Conservation (phyloP, 2,888 invertebrate genomes). For the Luffia ferchaultella region DNA sequence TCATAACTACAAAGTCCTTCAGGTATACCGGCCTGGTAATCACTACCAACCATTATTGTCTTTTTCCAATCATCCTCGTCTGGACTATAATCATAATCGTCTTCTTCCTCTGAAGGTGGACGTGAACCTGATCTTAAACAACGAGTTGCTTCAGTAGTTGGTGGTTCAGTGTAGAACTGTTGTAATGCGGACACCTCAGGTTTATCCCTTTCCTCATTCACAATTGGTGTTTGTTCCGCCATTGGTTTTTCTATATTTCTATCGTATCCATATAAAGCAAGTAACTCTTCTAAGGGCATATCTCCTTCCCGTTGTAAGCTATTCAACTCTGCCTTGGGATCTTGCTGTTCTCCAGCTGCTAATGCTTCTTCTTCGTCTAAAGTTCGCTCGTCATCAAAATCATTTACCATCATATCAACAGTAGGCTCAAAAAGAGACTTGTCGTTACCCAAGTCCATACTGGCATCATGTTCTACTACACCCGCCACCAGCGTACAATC, state of each 20-base stretch:
- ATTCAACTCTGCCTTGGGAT: slow-evolving; percentile 87
- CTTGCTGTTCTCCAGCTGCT: slow-evolving; percentile 84
- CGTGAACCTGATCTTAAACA: slow-evolving; percentile 71
- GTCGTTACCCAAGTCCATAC: slow-evolving; percentile 63
- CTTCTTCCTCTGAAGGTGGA: slow-evolving; percentile 83
- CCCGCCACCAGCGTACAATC: slow-evolving; percentile 63
- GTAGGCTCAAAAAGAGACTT: slow-evolving; percentile 86
- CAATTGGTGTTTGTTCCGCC: slow-evolving; percentile 26
- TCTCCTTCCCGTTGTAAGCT: slow-evolving; percentile 93
- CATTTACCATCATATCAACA: slow-evolving; percentile 96
- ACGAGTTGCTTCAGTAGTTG: slow-evolving; percentile 46
- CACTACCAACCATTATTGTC: slow-evolving; percentile 94
- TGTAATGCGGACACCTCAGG: slow-evolving; percentile 59
- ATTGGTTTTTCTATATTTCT: slow-evolving; percentile 47
- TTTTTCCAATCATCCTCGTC: slow-evolving; percentile 92
- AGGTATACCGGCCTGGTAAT: slow-evolving; percentile 93
- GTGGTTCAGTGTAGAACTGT: slow-evolving; percentile 43
- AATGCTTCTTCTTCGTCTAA: slow-evolving; percentile 96
- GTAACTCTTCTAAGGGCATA: slow-evolving; percentile 93
- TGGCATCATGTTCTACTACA: slow-evolving; percentile 60
- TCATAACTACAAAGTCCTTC: slow-evolving; percentile 92
- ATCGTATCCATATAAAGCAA: slow-evolving; percentile 87
- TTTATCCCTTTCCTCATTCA: slow-evolving; percentile 39
- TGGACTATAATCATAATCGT: slow-evolving; percentile 83
- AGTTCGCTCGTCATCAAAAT: slow-evolving; percentile 97